These are phyloP conservation scores for Manis crassicaudata DNA, from an alignment of 2,797 vertebrate genomes.

Conservation along the genomic window DNA sequence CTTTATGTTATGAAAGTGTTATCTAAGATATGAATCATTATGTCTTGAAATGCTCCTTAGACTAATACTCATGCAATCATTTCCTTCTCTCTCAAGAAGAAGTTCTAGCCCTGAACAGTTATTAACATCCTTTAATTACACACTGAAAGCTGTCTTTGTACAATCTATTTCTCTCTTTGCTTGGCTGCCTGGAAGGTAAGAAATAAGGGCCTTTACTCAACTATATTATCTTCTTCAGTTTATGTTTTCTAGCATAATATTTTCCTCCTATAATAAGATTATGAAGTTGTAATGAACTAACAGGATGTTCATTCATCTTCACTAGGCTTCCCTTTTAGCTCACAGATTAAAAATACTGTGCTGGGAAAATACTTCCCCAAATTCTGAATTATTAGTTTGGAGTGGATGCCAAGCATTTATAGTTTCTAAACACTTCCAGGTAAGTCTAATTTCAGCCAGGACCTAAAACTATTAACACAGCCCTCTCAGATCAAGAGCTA, in stretches of 20 bases:
- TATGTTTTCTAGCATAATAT: not conserved
- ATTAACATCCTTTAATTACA: not conserved
- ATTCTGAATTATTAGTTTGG: not conserved
- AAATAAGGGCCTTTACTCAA: not conserved
- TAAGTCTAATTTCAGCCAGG: not conserved
- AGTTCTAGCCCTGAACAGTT: constrained; percentile 26
- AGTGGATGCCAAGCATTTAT: not conserved
- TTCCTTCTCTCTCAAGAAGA: not conserved
- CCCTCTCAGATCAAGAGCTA: not conserved
- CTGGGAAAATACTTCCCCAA: not conserved
- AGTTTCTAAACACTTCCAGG: not conserved
- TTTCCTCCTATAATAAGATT: not conserved
- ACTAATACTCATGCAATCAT: not conserved
- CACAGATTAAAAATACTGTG: constrained; percentile 10
- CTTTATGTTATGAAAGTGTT: not conserved
- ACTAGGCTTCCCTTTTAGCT: not conserved
- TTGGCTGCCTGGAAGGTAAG: constrained; percentile 11
- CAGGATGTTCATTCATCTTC: not conserved
- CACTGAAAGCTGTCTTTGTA: not conserved
- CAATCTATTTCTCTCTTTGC: not conserved
- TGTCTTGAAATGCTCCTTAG: not conserved
- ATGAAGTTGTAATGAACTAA: not conserved
- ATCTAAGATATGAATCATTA: not conserved
- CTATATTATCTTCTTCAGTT: not conserved
- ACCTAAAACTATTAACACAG: not conserved